Percentiles rank a stretch among this genome's conserved stretches.
phyloP scores from a whole-genome alignment of 2,113 vertebrate species.

The Meleagris gallopavo region DNA sequence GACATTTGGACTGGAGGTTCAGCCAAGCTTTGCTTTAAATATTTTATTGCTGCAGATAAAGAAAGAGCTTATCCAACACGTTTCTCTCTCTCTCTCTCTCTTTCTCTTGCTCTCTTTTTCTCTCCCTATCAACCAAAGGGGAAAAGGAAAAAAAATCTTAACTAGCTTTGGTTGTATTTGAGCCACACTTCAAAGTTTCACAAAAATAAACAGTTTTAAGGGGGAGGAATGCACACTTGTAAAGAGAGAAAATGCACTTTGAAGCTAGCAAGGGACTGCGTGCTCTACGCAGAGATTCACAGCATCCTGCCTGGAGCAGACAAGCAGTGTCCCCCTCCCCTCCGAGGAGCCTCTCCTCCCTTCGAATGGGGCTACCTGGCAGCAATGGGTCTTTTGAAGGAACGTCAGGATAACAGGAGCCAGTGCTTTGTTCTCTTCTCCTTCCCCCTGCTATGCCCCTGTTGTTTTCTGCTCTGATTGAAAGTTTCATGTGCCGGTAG shows the following conservation, averaged over 20 bases:
- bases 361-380: conserved; percentile 4
- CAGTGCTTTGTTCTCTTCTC: conserved; percentile 47
- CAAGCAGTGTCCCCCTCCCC: not conserved
- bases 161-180: conserved; percentile 47
- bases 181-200: conserved; percentile 63
- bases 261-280: conserved; percentile 50
- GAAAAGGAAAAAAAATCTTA: not conserved
- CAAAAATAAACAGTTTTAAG: conserved; percentile 67
- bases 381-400: not conserved
- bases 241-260: conserved; percentile 62
- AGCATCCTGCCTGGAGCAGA: conserved; percentile 50
- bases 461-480: conserved; percentile 49
- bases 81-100: not conserved
- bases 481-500: conserved; percentile 32
- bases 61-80: conserved; percentile 24
- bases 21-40: conserved; percentile 70
- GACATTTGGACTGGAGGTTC: conserved; percentile 65
- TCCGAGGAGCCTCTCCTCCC: conserved; percentile 16
- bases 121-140: not conserved
- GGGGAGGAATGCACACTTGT: conserved; percentile 32
- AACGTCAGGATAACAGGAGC: not conserved
- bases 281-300: conserved; percentile 21
- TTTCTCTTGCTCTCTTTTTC: not conserved
- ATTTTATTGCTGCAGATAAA: conserved; percentile 70
- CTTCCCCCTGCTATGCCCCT: conserved; percentile 10